Conservation (phyloP, 2,113 vertebrate genomes). For the Sinocyclocheilus maitianheensis region DNA sequence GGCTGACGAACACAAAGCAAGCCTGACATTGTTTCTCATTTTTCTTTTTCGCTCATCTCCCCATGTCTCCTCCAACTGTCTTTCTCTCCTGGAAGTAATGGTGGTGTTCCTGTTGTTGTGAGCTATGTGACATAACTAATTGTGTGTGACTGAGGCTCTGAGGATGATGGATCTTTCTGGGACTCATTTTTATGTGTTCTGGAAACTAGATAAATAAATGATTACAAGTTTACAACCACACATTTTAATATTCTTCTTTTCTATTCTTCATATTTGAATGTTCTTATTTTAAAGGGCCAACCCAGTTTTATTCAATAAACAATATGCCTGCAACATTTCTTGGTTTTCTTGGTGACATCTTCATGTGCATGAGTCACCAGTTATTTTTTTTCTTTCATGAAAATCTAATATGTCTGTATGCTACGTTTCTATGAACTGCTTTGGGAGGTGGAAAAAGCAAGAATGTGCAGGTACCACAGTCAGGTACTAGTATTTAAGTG, state of each 20-base stretch:
- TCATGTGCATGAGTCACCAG: not conserved
- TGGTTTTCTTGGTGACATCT: not conserved
- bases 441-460: no score
- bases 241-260: no score
- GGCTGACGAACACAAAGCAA: not conserved
- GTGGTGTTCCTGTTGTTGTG: not conserved
- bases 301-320: not conserved
- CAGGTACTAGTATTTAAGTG: slow-evolving; percentile 3
- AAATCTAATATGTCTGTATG: not conserved
- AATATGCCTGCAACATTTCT: not conserved
- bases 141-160: not conserved
- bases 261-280: not conserved
- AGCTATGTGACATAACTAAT: not conserved
- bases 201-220: not conserved
- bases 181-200: not conserved
- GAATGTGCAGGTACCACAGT: not conserved
- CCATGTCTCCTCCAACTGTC: not conserved
- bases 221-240: not conserved
- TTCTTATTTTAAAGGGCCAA: not conserved
- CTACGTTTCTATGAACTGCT: not conserved
- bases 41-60: slow-evolving; percentile 5
- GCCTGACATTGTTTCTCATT: not conserved
- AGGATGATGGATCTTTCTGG: not conserved
- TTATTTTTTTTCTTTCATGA: not conserved
- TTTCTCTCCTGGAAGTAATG: not conserved